phyloP scores from a whole-genome alignment of 2,888 invertebrate genomes.

The Cryptophagus acutangulus region DNA sequence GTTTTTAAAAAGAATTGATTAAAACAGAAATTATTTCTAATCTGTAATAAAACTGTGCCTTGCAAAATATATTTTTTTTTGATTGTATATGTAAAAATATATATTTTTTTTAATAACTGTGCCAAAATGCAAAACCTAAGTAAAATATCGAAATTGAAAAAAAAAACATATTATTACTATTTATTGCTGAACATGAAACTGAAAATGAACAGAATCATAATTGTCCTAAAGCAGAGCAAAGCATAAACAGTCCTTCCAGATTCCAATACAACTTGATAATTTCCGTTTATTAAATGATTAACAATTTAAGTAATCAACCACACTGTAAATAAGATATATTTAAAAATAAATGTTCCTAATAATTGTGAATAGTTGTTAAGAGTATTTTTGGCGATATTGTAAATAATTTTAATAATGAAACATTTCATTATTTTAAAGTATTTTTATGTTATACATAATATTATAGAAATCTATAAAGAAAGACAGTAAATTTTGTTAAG shows the following conservation, averaged over 20 bases:
- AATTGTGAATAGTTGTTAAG: conserved; percentile 34
- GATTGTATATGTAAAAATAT: conserved; percentile 25
- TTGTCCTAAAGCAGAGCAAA: conserved; percentile 31
- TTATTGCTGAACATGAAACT: no score
- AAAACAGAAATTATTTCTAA: conserved; percentile 19
- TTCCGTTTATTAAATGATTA: not conserved
- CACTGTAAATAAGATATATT: conserved; percentile 30
- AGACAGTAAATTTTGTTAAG: conserved; percentile 11
- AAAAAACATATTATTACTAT: no score
- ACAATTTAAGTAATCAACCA: conserved; percentile 12
- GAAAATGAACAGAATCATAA: conserved; percentile 20
- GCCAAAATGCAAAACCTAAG: not conserved
- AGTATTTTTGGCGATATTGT: conserved; percentile 7
- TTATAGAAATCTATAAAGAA: conserved; percentile 10
- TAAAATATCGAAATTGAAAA: no score
- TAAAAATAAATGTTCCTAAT: conserved; percentile 40
- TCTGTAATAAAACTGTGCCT: conserved; percentile 29
- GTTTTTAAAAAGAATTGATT: conserved; percentile 12
- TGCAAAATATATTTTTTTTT: conserved; percentile 18
- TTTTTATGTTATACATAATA: not conserved
- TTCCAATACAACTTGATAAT: not conserved
- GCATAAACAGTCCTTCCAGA: conserved; percentile 29
- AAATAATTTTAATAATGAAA: conserved; percentile 3
- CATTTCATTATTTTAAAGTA: not conserved
- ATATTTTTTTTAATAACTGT: conserved; percentile 13